Base-by-base conservation (phyloP, 2,888 invertebrate species). In the Synanthedon andrenaeformis region DNA sequence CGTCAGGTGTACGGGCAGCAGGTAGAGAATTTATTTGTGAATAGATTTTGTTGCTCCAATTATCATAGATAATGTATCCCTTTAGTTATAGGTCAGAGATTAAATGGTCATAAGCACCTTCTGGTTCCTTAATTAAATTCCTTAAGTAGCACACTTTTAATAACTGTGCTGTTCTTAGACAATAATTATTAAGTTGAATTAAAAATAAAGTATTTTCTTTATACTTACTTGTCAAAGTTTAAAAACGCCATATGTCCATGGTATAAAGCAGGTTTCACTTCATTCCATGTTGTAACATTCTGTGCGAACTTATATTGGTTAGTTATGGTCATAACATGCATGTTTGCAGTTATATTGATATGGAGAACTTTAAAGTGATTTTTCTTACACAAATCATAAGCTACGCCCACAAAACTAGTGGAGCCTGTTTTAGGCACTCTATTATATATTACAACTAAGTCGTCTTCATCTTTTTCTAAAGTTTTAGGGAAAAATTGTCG, bases 231-330 rank as follows among this genome's bases (percentile, higher is more conserved):
- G 60, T 93, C 90, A 89, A 99, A 99, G 82, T 99, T 96, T 59
- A 99, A 87, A 85, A 94, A 99, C 4, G 98, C 97, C 90, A 99
- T 92, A 79, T 99, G 99, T 1, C 99, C 99, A 82, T 99, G 99
- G 82, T 98, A 99, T 54, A 99, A 89, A 0, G 97, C 97, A 49
- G 99, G 99, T 76, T 96, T 96, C 82, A 96, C 93, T 53, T 91
- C 91, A 62, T 91, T 87, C 99, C 99, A 99, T 57, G 90, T 89
- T 1, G 96, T 94, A 52, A 99, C 91, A 80, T 99, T 99, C 64
- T 93, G 92, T 61, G 94, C 95, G 84, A 99, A 96, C 69, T 93
- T 89, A 59, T 91, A 89, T 76, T 99, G 99, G 88, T 99, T 99
- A 55, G 93, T 91, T 58, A 98, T 87, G 8, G 97, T 96, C 75